phyloP scores from a whole-genome alignment of 2,113 vertebrate genomes.

The Okapia johnstoni region DNA sequence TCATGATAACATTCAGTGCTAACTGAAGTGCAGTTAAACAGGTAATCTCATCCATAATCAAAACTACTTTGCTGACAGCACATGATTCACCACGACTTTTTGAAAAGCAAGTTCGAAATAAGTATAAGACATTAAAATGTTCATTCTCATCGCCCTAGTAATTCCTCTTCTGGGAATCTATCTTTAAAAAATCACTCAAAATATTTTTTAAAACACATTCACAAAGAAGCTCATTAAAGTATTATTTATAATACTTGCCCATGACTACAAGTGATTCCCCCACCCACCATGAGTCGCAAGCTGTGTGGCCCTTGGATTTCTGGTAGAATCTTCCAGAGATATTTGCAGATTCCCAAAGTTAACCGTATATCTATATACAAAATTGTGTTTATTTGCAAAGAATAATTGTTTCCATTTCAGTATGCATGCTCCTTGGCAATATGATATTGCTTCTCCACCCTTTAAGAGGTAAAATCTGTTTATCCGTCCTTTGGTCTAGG shows the following conservation, averaged over 20 bases:
- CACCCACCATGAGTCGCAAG: not conserved
- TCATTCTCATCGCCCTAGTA: not conserved
- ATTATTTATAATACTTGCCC: constrained; percentile 1
- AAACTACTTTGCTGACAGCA: not conserved
- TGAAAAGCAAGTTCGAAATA: not conserved
- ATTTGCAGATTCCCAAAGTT: not conserved
- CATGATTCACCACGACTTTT: not conserved
- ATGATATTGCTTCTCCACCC: not conserved
- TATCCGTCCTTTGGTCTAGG: not conserved
- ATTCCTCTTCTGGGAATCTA: constrained; percentile 18
- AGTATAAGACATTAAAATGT: not conserved
- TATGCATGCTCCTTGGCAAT: not conserved
- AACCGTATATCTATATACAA: not conserved
- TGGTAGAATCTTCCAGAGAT: not conserved
- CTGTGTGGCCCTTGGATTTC: not conserved
- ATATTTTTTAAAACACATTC: not conserved
- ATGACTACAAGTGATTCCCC: not conserved
- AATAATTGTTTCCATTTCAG: not conserved
- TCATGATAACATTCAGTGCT: not conserved
- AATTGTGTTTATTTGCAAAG: not conserved
- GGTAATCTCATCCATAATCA: not conserved
- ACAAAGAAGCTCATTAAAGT: not conserved
- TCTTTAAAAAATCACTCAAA: constrained; percentile 5
- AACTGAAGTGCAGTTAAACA: not conserved
- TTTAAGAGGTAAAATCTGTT: not conserved